Evolutionary conservation across 2,888 invertebrate genomes (phyloP), one percentile per base, ranked within the genome.

Genomic region (Hemistola chrysoprasaria): DNA sequence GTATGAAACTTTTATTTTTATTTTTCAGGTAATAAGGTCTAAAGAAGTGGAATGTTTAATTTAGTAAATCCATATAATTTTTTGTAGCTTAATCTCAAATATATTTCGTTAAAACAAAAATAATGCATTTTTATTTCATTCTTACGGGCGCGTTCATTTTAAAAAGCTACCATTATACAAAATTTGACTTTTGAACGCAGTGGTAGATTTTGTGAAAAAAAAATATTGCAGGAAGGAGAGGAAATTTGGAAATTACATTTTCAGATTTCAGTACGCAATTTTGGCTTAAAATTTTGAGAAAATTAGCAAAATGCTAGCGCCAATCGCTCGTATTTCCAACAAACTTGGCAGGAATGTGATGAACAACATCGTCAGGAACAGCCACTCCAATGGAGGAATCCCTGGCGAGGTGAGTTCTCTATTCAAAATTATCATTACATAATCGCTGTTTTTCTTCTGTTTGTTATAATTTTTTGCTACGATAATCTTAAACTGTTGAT

Each of bases 351-450:
- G 78, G 48, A 85, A 86, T 79, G 79, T 82, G 47, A 73, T 87
- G 71, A 78, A 74, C 46, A 83, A 71, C 50, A 63, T 80, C 47
- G 76, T 87, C 30, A 80, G 87, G 57, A 80, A 80, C 35, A 51
- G 53, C 56, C 81, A 82, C 56, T 78, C 79, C 16, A 71, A 83
- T 44, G 87, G 88, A 30, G 87, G 87, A 47, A 60, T 86, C 28
- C 83, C 88, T 65, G 87, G 88, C 50, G 88, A 86, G 81, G 88
- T 86, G 40, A 77, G 82, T 82, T 54, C 52, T 9, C 40, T 22
- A 40, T 55, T 64, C 51, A 64, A 65, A 60, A 51, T 43, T 53
- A 51, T 61, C 65, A 78, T 87, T 84, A 86, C 78, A 83, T 87
- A 83, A 85, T 71, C 66, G 29, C 40, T 23, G 21, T 37, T 40